Percentiles rank a stretch among this genome's conserved stretches.
phyloP scores from a whole-genome alignment of 2,888 invertebrate genomes.

The Plusia festucae region DNA sequence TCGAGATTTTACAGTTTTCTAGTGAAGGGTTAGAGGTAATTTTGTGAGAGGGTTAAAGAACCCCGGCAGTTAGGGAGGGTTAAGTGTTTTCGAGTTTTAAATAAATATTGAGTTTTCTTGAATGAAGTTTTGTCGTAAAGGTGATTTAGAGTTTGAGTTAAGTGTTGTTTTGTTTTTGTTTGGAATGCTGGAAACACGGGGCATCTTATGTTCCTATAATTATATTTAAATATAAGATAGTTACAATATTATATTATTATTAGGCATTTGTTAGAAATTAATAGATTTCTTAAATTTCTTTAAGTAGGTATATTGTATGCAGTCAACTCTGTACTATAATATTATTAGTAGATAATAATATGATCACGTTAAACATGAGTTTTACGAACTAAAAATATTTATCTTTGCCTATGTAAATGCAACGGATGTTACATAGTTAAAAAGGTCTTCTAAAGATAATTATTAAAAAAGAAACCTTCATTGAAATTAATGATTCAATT shows the following conservation, averaged over 20 bases:
- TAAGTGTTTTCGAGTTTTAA: conserved; percentile 65
- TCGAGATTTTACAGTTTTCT: conserved; percentile 81
- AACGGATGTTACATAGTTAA: not conserved
- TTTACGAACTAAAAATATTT: too few species aligned
- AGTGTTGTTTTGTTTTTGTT: conserved; percentile 53
- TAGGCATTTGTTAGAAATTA: too few species aligned
- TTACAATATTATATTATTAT: too few species aligned
- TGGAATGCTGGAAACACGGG: conserved; percentile 5
- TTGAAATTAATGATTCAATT: conserved; percentile 1
- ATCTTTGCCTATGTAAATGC: not conserved
- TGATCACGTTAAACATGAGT: too few species aligned
- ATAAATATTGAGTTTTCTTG: conserved; percentile 56
- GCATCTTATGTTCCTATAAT: too few species aligned
- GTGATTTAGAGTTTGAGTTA: conserved; percentile 52
- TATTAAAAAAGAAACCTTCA: not conserved
- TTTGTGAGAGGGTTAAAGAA: conserved; percentile 65
- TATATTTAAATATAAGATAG: too few species aligned
- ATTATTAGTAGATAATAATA: too few species aligned
- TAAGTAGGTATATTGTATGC: too few species aligned
- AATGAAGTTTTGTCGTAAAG: conserved; percentile 59
- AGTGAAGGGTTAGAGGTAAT: conserved; percentile 64
- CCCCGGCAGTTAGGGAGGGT: conserved; percentile 68
- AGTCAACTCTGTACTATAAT: too few species aligned
- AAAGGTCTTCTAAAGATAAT: not conserved
- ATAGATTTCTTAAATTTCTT: too few species aligned